These are phyloP conservation scores for Danio aesculapii DNA, from an alignment of 2,797 vertebrate genomes.

Conservation along the genomic window DNA sequence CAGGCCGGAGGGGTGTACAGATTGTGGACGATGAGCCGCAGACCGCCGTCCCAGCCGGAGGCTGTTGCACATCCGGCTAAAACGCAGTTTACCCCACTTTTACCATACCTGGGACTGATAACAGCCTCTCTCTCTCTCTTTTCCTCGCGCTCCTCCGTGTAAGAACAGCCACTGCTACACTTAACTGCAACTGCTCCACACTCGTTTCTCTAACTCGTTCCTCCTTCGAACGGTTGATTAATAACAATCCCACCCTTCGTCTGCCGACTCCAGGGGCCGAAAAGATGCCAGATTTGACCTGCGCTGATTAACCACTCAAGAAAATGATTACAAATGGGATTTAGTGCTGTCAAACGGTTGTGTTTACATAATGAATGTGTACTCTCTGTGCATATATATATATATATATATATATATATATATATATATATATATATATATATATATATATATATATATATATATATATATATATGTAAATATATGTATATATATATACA, in stretches of 20 bases:
- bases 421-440: no score
- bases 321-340: constrained; percentile 23
- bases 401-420: no score
- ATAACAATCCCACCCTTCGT: constrained; percentile 12
- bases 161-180: constrained; percentile 83
- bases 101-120: background rate
- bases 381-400: no score
- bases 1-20: constrained; percentile 90
- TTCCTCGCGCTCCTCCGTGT: background rate
- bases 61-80: constrained; percentile 95
- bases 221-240: constrained; percentile 17
- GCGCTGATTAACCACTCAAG: background rate
- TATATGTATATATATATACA: no score
- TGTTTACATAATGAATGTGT: no score
- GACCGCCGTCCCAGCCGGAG: constrained; percentile 83
- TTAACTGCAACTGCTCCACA: background rate
- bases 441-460: no score
- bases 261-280: background rate
- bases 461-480: no score
- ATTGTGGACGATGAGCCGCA: constrained; percentile 96
- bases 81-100: constrained; percentile 52
- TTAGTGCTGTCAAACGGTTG: background rate
- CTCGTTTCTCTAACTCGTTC: constrained; percentile 18
- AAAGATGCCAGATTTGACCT: constrained; percentile 8
- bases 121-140: background rate